These are phyloP conservation scores for Empis stercorea DNA, from an alignment of 2,888 invertebrate species.

Conservation along the genomic window DNA sequence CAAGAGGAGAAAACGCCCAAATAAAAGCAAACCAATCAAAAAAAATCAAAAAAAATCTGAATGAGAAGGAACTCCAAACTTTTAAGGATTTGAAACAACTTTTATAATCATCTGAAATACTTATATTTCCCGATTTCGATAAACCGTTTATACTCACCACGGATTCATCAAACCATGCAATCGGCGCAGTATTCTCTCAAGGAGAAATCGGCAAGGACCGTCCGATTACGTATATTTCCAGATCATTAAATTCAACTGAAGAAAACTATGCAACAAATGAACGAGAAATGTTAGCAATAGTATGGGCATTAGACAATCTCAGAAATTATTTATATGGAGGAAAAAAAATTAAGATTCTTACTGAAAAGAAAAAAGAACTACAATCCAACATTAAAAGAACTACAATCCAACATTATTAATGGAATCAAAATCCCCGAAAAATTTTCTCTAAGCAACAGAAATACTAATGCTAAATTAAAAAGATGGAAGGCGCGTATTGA, in stretches of 20 bases:
- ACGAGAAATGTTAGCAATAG: slow-evolving; percentile 10
- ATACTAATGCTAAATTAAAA: slow-evolving; percentile 10
- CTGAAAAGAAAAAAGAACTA: slow-evolving; percentile 14
- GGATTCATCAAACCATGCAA: slow-evolving; percentile 5
- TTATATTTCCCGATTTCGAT: slow-evolving; percentile 4
- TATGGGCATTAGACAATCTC: slow-evolving; percentile 8
- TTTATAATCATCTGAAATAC: slow-evolving; percentile 4
- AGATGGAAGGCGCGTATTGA: slow-evolving; percentile 11
- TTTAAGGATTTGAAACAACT: slow-evolving; percentile 6
- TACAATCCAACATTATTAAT: too few species aligned
- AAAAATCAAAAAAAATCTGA: slow-evolving; percentile 6
- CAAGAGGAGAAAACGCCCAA: slow-evolving; percentile 12
- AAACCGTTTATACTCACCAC: slow-evolving; percentile 6
- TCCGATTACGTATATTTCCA: slow-evolving; percentile 1
- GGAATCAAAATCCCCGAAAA: too few species aligned
- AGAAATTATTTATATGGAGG: slow-evolving; percentile 13
- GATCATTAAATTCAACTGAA: slow-evolving; percentile 7
- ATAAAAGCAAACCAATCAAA: slow-evolving; percentile 11
- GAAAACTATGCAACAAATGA: slow-evolving; percentile 12
- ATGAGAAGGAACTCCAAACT: not conserved
- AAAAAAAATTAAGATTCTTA: slow-evolving; percentile 10
- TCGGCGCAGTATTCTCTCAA: slow-evolving; percentile 5
- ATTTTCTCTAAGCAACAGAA: slow-evolving; percentile 4
- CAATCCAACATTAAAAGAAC: too few species aligned
- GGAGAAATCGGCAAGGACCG: not conserved